Evolutionary conservation across 2,888 invertebrate genomes (phyloP), one percentile per base, ranked within the genome.

Genomic region (Cheilosia variabilis): DNA sequence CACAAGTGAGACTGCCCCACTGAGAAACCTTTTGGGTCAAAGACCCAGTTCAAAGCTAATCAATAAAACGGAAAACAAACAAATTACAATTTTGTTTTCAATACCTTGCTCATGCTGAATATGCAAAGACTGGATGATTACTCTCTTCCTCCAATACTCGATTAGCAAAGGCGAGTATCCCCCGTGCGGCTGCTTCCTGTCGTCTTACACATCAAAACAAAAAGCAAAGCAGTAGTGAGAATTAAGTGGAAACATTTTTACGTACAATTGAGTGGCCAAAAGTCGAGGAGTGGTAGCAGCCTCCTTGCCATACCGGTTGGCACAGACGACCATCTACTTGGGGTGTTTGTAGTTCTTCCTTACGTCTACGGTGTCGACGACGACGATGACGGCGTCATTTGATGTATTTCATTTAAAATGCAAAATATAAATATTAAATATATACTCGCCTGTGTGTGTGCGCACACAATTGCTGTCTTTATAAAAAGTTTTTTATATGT

Each of bases 61-160:
- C 84, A 80, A 86, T 86, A 80, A 86, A 79, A 72, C 55, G 58
- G 80, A 80, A 75, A 76, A 80, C 66, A 80, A 86, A 80, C 76
- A 82, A 65, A 82, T 77, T 77, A 72, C 66, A 73, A 72, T 63
- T 57, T 58, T 22, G 19, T 71, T 53, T 72, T 62, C 66, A 77
- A 55, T 65, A 71, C 47, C 53, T 65, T 60, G 19, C 52, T 24
- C 24, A 57, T 9, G 52, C 34, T 60, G 22, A n/a, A n/a, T 43
- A 17, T 43, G 27, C 27, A 7, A 27, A 41, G 27, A 31, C 47
- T 52, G 50, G 19, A 43, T 53, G 73, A 75, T 79, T 63, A 69
- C 57, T 69, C 62, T 71, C 53, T 79, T 75, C 50, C 7, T 62
- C 71, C 58, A 71, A 76, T 72, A 66, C 50, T 71, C 58, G 31